Base-by-base conservation (phyloP, 2,888 invertebrate genomes). In the Luperina nickerlii region DNA sequence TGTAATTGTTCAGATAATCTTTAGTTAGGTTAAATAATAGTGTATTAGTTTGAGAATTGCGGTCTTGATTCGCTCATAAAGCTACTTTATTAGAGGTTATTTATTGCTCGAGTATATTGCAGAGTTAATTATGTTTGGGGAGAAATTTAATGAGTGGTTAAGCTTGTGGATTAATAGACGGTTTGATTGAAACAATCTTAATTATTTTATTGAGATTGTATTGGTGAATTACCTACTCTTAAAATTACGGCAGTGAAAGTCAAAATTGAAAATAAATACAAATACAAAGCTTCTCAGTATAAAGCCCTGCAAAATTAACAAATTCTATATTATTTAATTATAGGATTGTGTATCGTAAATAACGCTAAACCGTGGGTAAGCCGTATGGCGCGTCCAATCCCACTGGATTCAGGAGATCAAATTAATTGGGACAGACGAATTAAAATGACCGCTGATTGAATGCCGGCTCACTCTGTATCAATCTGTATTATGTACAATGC, bases 401-500 rank as follows among this genome's bases (percentile, higher is more conserved):
- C 67, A 20, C 42, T n/a, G 71, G 71, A 79, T 76, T 73, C 68
- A 71, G 18, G 66, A 79, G 81, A 81, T 81, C 73, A 65, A 73
- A 78, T 82, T 79, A 79, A 87, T 80, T 84, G 78, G 74, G 72
- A 74, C 66, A 65, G 54, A 76, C 76, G 63, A 78, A 81, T 82
- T 73, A 71, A 87, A 86, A 68, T 83, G 54, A 86, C 68, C 71
- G 51, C 72, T 77, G 78, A 84, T 83, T 88, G 71, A 82, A 63
- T 42, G 15, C 15, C 54, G 15, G 54, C 42, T 82, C 42, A 62
- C 72, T 60, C 54, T 65, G 38, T 77, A 51, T 75, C 9, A 54
- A 15, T 20, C 4, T 8, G 9, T 20, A 18, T 38, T 63, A 18
- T 38, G 24, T 38, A 18, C 4, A 38, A 24, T 65, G 15, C 18